These are phyloP conservation scores for Lampropteryx suffumata DNA, from an alignment of 2,888 invertebrate genomes.

Conservation along the genomic window DNA sequence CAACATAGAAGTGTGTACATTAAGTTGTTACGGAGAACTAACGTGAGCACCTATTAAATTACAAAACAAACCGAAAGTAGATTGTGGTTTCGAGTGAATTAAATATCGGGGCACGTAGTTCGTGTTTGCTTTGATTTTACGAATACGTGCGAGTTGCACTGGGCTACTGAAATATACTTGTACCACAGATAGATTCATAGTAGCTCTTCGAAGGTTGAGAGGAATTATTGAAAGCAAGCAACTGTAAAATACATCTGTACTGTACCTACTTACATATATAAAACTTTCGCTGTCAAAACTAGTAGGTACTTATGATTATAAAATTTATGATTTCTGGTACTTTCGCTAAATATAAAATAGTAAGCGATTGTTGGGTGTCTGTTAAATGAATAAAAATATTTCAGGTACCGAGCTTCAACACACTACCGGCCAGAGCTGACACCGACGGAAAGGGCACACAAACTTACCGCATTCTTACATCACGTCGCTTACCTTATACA, in stretches of 20 bases:
- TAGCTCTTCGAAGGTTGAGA: neutral
- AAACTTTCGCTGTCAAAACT: too few species aligned
- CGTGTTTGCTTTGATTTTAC: constrained; percentile 10
- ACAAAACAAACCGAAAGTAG: constrained; percentile 15
- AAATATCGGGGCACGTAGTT: constrained; percentile 8
- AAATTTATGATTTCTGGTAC: too few species aligned
- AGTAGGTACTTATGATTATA: too few species aligned
- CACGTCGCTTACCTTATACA: constrained; percentile 95
- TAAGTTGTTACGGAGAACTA: constrained; percentile 10
- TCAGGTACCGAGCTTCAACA: constrained; percentile 94
- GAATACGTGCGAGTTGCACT: constrained; percentile 2
- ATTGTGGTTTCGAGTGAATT: constrained; percentile 9
- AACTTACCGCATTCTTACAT: constrained; percentile 93
- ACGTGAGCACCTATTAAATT: constrained; percentile 17
- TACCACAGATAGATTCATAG: neutral
- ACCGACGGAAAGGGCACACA: constrained; percentile 95
- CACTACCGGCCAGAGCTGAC: constrained; percentile 96
- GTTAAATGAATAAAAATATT: neutral
- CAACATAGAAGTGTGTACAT: constrained; percentile 7
- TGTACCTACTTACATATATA: too few species aligned
- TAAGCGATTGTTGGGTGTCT: too few species aligned
- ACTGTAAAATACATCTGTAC: too few species aligned
- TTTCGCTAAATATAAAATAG: too few species aligned
- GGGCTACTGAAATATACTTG: neutral
- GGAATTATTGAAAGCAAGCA: too few species aligned